Evolutionary conservation across 2,888 invertebrate species (phyloP).

Genomic region (Dione juno): DNA sequence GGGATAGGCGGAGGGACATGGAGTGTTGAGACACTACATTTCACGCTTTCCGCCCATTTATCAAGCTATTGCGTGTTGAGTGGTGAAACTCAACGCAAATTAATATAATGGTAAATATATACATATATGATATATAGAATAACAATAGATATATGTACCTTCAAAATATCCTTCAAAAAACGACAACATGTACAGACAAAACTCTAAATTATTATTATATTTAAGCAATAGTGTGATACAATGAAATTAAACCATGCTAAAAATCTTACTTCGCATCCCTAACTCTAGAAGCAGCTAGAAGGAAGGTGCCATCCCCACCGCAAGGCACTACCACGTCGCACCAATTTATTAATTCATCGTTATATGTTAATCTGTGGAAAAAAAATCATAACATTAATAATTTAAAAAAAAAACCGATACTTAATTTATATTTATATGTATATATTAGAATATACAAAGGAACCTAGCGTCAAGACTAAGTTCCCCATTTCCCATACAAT

Average conservation of each 20-base stretch:
- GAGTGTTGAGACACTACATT: background rate
- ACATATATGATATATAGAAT: too few relatives aligned
- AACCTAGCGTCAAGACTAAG: too few relatives aligned
- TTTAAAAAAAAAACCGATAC: background rate
- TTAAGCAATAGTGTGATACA: background rate
- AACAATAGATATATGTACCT: too few relatives aligned
- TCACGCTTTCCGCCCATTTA: background rate
- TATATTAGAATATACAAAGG: too few relatives aligned
- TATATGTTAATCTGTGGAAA: slow-evolving; percentile 70
- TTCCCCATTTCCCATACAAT: too few relatives aligned
- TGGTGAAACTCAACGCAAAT: background rate
- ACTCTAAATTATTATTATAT: too few relatives aligned
- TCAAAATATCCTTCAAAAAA: too few relatives aligned
- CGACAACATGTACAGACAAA: background rate
- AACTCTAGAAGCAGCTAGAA: slow-evolving; percentile 95
- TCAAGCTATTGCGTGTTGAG: background rate
- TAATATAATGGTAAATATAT: too few relatives aligned
- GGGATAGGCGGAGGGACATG: background rate
- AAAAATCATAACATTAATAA: background rate
- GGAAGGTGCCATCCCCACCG: slow-evolving; percentile 99
- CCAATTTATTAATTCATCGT: slow-evolving; percentile 89
- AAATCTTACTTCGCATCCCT: slow-evolving; percentile 78
- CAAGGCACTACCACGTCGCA: slow-evolving; percentile 94
- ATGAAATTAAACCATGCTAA: background rate
- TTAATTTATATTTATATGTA: too few relatives aligned